These are phyloP conservation scores for Taeniopygia guttata DNA, from an alignment of 2,797 vertebrate genomes.

Conservation along the genomic window DNA sequence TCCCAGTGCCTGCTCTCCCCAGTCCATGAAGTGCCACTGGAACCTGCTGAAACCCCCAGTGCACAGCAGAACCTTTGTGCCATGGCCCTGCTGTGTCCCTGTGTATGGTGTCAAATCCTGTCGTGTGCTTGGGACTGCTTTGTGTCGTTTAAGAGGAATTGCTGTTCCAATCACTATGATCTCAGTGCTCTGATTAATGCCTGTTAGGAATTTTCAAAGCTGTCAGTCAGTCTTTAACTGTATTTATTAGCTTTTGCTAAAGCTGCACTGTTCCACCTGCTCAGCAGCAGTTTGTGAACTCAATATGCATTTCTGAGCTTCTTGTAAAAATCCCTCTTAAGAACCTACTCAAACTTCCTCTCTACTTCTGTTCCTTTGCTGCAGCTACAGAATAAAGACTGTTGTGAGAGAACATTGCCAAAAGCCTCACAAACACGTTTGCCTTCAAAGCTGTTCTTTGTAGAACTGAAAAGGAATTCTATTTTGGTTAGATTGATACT, in stretches of 20 bases:
- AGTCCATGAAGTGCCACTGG: neutral
- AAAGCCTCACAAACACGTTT: neutral
- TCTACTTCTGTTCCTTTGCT: neutral
- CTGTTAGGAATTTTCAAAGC: neutral
- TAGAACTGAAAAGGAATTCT: neutral
- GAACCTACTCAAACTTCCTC: neutral
- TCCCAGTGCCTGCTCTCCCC: neutral
- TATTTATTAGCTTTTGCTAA: neutral
- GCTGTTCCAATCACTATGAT: neutral
- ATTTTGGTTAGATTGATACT: neutral
- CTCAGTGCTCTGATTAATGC: neutral
- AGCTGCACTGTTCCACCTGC: neutral
- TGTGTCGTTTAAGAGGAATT: neutral
- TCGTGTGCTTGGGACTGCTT: neutral
- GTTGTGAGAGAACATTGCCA: neutral
- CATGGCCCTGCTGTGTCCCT: neutral
- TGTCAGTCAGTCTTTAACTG: neutral
- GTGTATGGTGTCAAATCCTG: neutral
- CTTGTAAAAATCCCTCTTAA: neutral
- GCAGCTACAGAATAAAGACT: neutral
- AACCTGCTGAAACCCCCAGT: neutral
- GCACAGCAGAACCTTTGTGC: neutral
- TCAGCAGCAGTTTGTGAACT: neutral
- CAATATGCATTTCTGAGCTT: neutral
- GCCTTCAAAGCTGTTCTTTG: slow-evolving; percentile 6